These are phyloP conservation scores for Sympetrum striolatum DNA, from an alignment of 2,888 invertebrate genomes.

Conservation along the genomic window DNA sequence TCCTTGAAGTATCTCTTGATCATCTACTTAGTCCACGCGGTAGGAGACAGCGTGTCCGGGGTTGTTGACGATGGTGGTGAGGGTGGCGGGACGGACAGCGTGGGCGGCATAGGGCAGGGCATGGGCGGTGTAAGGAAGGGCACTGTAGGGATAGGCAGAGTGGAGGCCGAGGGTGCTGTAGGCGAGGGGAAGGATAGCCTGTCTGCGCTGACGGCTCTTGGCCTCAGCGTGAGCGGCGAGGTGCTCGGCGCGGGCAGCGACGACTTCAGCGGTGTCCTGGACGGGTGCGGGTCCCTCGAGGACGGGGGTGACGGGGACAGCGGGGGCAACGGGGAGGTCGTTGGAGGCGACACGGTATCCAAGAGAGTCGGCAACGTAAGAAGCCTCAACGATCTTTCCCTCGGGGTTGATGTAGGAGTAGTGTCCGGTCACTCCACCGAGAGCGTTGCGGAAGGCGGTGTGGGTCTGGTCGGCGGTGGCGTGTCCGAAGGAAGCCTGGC, in stretches of 20 bases:
- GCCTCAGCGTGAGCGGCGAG: conserved; percentile 56
- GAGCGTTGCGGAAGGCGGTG: conserved; percentile 57
- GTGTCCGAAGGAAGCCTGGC: conserved; percentile 59
- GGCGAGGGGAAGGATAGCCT: background rate
- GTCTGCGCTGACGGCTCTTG: conserved; percentile 52
- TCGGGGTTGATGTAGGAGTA: conserved; percentile 61
- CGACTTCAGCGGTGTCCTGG: conserved; percentile 55
- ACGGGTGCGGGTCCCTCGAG: conserved; percentile 49
- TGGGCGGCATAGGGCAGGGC: conserved; percentile 50
- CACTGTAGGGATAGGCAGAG: conserved; percentile 45
- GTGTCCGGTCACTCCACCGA: conserved; percentile 59
- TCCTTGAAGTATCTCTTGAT: too few species aligned
- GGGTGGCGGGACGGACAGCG: conserved; percentile 54
- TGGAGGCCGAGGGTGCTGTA: conserved; percentile 24
- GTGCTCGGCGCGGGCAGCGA: conserved; percentile 60
- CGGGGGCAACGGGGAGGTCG: conserved; percentile 56
- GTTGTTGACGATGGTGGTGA: conserved; percentile 58
- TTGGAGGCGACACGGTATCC: conserved; percentile 60
- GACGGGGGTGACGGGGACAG: conserved; percentile 48
- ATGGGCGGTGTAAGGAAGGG: conserved; percentile 49
- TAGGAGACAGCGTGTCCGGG: conserved; percentile 59
- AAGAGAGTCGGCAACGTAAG: conserved; percentile 59
- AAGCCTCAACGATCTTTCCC: conserved; percentile 57
- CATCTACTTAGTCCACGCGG: conserved; percentile 56
- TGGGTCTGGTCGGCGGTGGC: conserved; percentile 58